Evolutionary conservation across 1,140 invertebrate genomes (phyloP), one percentile per base, ranked within the genome.

Genomic region (Heliothis subflexa): DNA sequence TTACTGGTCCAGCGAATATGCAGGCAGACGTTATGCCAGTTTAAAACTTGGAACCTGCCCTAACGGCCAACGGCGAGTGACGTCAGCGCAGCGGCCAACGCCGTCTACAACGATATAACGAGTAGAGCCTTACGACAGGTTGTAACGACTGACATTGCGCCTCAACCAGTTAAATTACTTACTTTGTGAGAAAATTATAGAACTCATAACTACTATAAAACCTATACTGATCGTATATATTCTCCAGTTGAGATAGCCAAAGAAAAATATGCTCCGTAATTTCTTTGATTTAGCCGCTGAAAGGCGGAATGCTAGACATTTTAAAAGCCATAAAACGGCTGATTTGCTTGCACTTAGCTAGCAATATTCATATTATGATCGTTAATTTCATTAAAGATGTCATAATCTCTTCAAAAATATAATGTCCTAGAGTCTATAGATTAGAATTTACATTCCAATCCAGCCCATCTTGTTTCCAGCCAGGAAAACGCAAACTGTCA

Each of bases 401-500:
- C 3, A 3, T 33, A 33, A 33, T 33, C 33, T 33, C 1, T 33
- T 33, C 33, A 33, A 33, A 33, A 33, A 33, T 33, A 33, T 33
- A 1, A 33, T 33, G 33, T 33, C 33, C 33, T 33, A 3, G 7
- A 33, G 3, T 33, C 33, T 7, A 33, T 3, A 3, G 33, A 33
- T 28, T 33, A 33, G 33, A 1, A 33, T 33, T 33, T 33, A 33
- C 33, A 33, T 33, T 57, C 12, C 21, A 21, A 3, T 11, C n/a
- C n/a, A 45, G 28, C 25, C 68, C 50, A 33, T 71, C 18, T 54
- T 11, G 28, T 28, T 9, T 47, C 14, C 50, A 9, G 59, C 47
- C 62, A 81, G 59, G 59, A 81, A 76, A 62, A 73, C 66, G 14
- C 21, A 66, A 66, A 54, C 61, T 55, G 70, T 79, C 77, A 76